Evolutionary conservation across 2,113 vertebrate species (phyloP).

Genomic region (Psophia crepitans): DNA sequence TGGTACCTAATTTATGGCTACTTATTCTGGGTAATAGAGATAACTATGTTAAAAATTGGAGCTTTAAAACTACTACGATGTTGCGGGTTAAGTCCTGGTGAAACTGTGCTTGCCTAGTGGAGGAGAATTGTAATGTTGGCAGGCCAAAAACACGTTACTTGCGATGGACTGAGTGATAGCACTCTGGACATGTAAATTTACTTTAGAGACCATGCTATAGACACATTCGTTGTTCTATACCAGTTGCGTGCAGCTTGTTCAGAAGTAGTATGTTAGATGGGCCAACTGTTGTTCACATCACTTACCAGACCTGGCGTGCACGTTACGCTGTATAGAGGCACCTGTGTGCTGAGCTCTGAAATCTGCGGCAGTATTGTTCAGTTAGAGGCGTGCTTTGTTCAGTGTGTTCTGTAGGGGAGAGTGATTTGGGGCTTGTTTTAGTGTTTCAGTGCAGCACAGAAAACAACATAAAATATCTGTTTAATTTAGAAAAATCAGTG

Average conservation of each 20-base stretch:
- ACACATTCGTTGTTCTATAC: background rate
- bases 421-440: background rate
- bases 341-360: background rate
- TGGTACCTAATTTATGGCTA: background rate
- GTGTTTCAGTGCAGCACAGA: background rate
- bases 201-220: background rate
- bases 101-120: background rate
- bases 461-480: background rate
- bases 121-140: background rate
- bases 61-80: background rate
- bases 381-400: background rate
- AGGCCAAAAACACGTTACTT: background rate
- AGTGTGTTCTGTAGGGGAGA: background rate
- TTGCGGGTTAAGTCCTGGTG: background rate
- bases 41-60: background rate
- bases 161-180: background rate
- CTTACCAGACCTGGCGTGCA: background rate
- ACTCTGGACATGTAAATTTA: background rate
- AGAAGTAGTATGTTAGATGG: background rate
- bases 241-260: background rate
- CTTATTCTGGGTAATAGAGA: background rate
- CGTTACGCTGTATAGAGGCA: accelerated
- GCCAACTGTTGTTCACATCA: background rate
- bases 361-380: background rate
- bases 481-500: background rate